These are phyloP conservation scores for Heliothis subflexa DNA, from an alignment of 1,140 invertebrate species.

Conservation along the genomic window DNA sequence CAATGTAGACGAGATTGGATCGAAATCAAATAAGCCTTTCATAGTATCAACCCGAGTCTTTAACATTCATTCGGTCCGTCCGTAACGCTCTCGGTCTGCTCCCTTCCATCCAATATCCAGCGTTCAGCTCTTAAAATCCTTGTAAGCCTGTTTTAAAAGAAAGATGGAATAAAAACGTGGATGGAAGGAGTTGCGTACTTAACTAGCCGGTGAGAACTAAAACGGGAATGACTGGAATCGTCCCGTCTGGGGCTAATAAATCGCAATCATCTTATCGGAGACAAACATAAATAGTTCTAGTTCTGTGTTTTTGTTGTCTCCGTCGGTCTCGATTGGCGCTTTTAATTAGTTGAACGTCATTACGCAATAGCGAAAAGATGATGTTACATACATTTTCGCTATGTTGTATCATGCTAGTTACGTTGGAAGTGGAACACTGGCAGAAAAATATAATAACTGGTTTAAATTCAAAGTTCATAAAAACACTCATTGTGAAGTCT, in stretches of 20 bases:
- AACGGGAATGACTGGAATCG: conserved; percentile 37
- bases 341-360: neutral
- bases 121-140: conserved; percentile 46
- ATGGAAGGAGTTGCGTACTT: conserved; percentile 11
- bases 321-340: neutral
- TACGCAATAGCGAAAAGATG: neutral
- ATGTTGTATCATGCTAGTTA: neutral
- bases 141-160: conserved; percentile 49
- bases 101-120: conserved; percentile 39
- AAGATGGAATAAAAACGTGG: conserved; percentile 36
- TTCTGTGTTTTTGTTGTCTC: conserved; percentile 7
- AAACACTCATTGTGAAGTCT: conserved; percentile 6
- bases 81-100: conserved; percentile 31
- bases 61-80: conserved; percentile 45
- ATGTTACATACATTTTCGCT: neutral
- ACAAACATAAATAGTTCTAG: conserved; percentile 29
- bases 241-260: conserved; percentile 18
- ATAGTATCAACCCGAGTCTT: conserved; percentile 34
- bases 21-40: conserved; percentile 51
- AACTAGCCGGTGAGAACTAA: conserved; percentile 30
- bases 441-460: neutral
- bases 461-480: conserved; percentile 29
- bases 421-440: neutral
- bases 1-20: conserved; percentile 41
- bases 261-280: conserved; percentile 43